A percentile compares a stretch with the other conserved stretches of the same genome.
These are phyloP conservation scores for Ploceus nigricollis DNA, from an alignment of 2,113 vertebrate genomes.

Conservation along the genomic window DNA sequence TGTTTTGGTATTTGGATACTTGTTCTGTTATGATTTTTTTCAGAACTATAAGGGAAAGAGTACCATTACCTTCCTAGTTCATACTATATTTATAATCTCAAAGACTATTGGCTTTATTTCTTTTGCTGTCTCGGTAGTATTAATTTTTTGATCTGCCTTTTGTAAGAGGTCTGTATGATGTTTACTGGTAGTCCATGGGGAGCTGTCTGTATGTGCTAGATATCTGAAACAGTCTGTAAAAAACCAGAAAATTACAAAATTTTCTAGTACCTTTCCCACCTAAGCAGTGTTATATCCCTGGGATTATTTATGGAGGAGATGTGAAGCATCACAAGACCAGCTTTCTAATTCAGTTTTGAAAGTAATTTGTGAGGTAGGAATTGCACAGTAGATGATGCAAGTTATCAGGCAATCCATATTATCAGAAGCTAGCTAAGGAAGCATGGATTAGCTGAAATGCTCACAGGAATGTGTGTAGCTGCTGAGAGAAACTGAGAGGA, in stretches of 20 bases:
- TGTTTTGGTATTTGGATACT: not conserved
- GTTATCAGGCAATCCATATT: not conserved
- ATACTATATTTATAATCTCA: not conserved
- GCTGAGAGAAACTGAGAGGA: not conserved
- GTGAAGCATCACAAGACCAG: not conserved
- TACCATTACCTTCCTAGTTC: not conserved
- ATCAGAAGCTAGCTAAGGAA: not conserved
- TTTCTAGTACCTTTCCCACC: not conserved
- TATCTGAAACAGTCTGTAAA: not conserved
- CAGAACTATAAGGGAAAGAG: not conserved
- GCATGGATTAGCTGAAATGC: not conserved
- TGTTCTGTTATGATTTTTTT: not conserved
- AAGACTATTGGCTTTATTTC: not conserved
- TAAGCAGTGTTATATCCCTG: not conserved
- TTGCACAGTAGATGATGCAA: not conserved
- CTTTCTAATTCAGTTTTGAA: not conserved
- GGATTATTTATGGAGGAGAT: not conserved
- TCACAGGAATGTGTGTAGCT: not conserved
- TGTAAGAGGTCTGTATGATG: not conserved
- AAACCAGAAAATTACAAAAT: not conserved
- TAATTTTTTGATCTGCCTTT: not conserved
- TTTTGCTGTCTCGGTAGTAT: not conserved
- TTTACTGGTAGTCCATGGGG: not conserved
- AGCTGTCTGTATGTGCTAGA: not conserved
- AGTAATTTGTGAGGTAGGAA: not conserved